These are phyloP conservation scores for Incurvaria masculella DNA, from an alignment of 2,888 invertebrate genomes.

Conservation along the genomic window DNA sequence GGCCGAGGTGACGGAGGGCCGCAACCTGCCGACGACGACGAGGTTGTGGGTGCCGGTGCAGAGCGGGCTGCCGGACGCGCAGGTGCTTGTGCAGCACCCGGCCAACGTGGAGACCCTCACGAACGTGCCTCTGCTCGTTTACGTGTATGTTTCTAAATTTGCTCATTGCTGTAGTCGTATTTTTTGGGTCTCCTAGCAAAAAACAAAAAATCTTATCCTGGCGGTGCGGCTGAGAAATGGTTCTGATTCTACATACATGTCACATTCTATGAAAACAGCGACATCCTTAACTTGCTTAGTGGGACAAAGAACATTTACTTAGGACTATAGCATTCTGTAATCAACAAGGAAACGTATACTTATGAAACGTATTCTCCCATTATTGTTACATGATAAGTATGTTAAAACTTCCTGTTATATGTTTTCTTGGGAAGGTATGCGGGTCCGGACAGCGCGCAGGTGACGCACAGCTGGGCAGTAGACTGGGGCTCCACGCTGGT, in stretches of 20 bases:
- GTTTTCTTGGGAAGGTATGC: slow-evolving; percentile 66
- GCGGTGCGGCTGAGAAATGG: no score
- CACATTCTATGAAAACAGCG: no score
- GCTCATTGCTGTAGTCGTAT: no score
- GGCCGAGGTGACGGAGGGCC: slow-evolving; percentile 38
- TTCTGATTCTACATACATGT: no score
- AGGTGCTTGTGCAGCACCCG: slow-evolving; percentile 73
- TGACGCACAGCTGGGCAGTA: slow-evolving; percentile 75
- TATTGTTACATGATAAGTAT: background rate
- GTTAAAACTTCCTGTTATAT: no score
- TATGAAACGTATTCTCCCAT: background rate
- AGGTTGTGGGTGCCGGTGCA: slow-evolving; percentile 62
- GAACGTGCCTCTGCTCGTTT: slow-evolving; percentile 79
- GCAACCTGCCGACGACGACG: slow-evolving; percentile 56
- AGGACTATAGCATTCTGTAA: no score
- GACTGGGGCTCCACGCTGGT: slow-evolving; percentile 89
- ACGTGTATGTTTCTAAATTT: slow-evolving; percentile 79
- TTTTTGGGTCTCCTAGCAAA: no score
- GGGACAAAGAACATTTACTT: no score
- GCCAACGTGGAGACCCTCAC: slow-evolving; percentile 64
- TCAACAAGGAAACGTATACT: background rate
- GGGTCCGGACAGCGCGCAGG: slow-evolving; percentile 86
- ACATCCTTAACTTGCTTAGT: no score
- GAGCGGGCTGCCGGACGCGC: slow-evolving; percentile 62
- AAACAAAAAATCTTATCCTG: no score